A percentile compares a stretch with the other conserved stretches of the same genome.
Conservation (phyloP, 2,113 vertebrate genomes). For the Rhadina sibilatrix region DNA sequence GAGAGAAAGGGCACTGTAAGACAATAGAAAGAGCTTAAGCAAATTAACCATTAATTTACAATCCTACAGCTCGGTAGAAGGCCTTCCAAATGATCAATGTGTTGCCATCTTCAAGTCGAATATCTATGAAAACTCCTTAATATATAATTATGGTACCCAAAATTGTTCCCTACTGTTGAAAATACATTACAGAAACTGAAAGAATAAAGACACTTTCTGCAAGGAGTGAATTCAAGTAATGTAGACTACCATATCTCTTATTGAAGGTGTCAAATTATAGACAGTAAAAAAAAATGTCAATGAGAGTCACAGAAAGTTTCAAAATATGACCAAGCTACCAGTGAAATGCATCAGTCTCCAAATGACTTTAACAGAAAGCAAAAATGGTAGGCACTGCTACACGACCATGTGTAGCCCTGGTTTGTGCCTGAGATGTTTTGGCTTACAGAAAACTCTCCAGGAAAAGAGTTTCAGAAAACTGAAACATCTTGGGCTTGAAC, state of each 20-base stretch:
- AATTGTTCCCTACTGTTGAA: not conserved
- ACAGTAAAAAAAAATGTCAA: not conserved
- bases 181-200: not conserved
- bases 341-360: rapidly evolving
- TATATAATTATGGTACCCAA: not conserved
- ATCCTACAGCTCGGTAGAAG: not conserved
- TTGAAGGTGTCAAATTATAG: not conserved
- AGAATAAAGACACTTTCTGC: not conserved
- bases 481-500: too few species aligned
- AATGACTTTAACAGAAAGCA: not conserved
- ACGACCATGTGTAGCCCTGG: too few species aligned
- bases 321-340: not conserved
- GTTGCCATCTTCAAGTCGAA: not conserved
- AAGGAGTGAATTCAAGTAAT: not conserved
- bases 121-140: not conserved
- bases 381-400: not conserved
- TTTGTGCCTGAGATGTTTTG: too few species aligned
- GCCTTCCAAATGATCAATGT: not conserved
- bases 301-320: not conserved
- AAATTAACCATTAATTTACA: not conserved
- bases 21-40: not conserved
- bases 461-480: too few species aligned
- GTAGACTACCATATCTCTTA: not conserved
- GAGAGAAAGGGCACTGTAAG: not conserved
- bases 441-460: too few species aligned